Evolutionary conservation across 2,888 invertebrate genomes (phyloP).

Genomic region (Habroteleia sp.): DNA sequence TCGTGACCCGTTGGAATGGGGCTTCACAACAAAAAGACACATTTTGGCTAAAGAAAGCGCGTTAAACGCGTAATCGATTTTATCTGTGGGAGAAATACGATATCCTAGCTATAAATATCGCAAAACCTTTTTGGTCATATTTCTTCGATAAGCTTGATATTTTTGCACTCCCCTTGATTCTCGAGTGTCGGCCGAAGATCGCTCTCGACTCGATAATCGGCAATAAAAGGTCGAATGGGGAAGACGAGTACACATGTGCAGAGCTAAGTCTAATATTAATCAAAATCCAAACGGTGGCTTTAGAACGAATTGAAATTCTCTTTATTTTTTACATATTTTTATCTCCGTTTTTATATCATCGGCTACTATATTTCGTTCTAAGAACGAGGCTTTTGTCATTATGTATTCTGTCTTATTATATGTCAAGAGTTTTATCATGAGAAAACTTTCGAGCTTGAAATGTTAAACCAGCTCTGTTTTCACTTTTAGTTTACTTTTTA

Average conservation of each 20-base stretch:
- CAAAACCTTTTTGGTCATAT: conserved; percentile 22
- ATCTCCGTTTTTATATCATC: too few relatives aligned
- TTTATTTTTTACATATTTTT: too few relatives aligned
- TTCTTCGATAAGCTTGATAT: conserved; percentile 26
- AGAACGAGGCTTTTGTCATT: too few relatives aligned
- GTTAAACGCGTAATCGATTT: conserved; percentile 30
- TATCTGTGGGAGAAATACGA: conserved; percentile 27
- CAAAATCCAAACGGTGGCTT: too few relatives aligned
- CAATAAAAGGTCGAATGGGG: neutral
- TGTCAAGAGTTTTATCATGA: too few relatives aligned
- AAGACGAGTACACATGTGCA: neutral
- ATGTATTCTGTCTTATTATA: too few relatives aligned
- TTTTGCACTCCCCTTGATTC: conserved; percentile 3
- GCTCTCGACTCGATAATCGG: conserved; percentile 19
- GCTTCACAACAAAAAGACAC: conserved; percentile 34
- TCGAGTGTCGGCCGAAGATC: conserved; percentile 20
- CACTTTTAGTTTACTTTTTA: too few relatives aligned
- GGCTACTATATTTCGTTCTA: too few relatives aligned
- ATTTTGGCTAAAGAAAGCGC: conserved; percentile 21
- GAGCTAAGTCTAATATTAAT: too few relatives aligned
- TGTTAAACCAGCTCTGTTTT: too few relatives aligned
- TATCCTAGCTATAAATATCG: conserved; percentile 30
- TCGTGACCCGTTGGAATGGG: conserved; percentile 13
- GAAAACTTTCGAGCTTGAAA: too few relatives aligned
- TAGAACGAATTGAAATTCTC: too few relatives aligned